These are phyloP conservation scores for Chymomyza procnemis DNA, from an alignment of 2,888 invertebrate genomes.

Conservation along the genomic window DNA sequence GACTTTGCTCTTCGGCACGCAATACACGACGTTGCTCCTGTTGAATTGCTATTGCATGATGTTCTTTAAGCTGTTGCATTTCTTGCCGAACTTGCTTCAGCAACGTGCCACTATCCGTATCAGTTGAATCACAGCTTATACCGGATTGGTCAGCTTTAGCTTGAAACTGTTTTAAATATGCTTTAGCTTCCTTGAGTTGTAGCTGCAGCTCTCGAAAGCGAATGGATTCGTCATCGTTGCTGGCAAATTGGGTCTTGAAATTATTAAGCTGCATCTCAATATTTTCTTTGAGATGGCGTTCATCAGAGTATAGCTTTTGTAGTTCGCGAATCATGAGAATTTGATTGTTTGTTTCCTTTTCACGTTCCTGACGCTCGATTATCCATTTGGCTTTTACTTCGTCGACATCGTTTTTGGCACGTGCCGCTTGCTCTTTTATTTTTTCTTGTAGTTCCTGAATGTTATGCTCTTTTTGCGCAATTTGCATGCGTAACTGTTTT, in stretches of 20 bases:
- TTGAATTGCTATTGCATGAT: constrained; percentile 84
- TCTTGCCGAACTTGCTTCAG: constrained; percentile 86
- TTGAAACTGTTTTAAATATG: constrained; percentile 84
- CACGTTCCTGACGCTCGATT: constrained; percentile 88
- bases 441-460: constrained; percentile 82
- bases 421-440: constrained; percentile 81
- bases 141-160: constrained; percentile 40
- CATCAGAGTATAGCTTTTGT: constrained; percentile 86
- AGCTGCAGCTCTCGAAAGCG: constrained; percentile 80
- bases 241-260: constrained; percentile 78
- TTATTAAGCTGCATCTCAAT: constrained; percentile 83
- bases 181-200: constrained; percentile 83
- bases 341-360: constrained; percentile 89
- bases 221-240: constrained; percentile 73
- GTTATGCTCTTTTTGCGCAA: constrained; percentile 79
- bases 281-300: constrained; percentile 86
- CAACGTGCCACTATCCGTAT: constrained; percentile 79
- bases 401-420: constrained; percentile 82
- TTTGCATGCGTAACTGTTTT: constrained; percentile 81
- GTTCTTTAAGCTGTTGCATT: constrained; percentile 85
- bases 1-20: constrained; percentile 86
- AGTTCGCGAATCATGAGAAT: constrained; percentile 88
- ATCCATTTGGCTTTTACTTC: constrained; percentile 86
- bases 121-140: constrained; percentile 71
- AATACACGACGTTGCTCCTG: constrained; percentile 87